Conservation (phyloP, 2,113 vertebrate genomes). For the Xenus cinereus region DNA sequence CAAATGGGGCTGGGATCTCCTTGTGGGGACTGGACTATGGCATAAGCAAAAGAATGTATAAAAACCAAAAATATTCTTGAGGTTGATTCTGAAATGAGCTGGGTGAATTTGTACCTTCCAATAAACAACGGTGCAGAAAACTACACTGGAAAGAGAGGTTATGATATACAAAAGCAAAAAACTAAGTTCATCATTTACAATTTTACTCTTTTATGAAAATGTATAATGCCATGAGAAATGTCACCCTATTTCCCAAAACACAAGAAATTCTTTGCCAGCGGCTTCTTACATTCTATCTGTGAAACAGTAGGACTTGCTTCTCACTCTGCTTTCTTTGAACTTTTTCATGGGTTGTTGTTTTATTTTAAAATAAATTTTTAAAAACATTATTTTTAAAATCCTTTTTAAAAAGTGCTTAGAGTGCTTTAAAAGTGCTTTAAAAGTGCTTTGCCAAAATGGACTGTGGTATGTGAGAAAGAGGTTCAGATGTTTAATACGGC, state of each 20-base stretch:
- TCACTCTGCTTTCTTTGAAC: background rate
- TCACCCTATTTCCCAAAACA: background rate
- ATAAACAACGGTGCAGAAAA: background rate
- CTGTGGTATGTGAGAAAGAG: background rate
- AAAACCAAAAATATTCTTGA: background rate
- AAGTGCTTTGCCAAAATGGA: background rate
- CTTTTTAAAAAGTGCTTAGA: background rate
- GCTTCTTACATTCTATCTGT: background rate
- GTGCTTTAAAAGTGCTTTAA: background rate
- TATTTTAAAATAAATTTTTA: background rate
- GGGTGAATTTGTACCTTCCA: background rate
- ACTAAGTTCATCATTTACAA: background rate
- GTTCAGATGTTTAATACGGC: background rate
- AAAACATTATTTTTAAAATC: background rate
- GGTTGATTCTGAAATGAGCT: background rate
- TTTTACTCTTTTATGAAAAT: background rate
- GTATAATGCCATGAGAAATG: background rate
- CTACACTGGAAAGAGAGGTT: background rate
- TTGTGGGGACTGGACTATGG: background rate
- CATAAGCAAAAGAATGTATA: background rate
- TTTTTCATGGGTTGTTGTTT: background rate
- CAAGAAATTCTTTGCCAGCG: background rate
- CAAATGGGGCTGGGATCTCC: background rate
- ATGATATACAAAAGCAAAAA: background rate
- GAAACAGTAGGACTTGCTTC: background rate